Evolutionary conservation across 2,797 vertebrate species (phyloP).

Genomic region (Alca torda): DNA sequence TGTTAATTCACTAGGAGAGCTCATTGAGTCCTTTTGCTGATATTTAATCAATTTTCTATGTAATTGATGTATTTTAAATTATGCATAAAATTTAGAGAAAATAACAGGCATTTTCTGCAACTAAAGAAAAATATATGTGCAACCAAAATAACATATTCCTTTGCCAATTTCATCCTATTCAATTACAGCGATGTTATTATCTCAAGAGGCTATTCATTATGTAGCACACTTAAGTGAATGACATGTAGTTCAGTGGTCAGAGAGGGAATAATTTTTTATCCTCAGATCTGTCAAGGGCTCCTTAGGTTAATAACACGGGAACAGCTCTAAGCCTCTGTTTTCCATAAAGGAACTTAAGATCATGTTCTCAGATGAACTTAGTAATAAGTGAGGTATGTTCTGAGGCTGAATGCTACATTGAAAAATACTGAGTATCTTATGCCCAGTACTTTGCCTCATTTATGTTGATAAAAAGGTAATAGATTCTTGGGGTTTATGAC

Average conservation of each 20-base stretch:
- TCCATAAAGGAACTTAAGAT: not conserved
- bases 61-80: not conserved
- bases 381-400: not conserved
- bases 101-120: not conserved
- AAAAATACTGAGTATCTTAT: not conserved
- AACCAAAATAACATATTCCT: not conserved
- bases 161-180: not conserved
- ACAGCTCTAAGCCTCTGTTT: not conserved
- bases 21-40: not conserved
- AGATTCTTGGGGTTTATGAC: not conserved
- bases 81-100: not conserved
- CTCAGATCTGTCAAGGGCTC: not conserved
- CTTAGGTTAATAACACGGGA: not conserved
- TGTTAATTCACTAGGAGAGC: not conserved
- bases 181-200: not conserved
- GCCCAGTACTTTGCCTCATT: not conserved
- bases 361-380: not conserved
- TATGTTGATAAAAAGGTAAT: not conserved
- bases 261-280: not conserved
- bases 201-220: not conserved
- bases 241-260: not conserved
- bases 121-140: not conserved
- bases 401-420: not conserved
- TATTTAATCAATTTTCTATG: not conserved
- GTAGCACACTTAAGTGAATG: not conserved